These are phyloP conservation scores for Notospermus geniculatus DNA, from an alignment of 1,140 invertebrate species.

Conservation along the genomic window DNA sequence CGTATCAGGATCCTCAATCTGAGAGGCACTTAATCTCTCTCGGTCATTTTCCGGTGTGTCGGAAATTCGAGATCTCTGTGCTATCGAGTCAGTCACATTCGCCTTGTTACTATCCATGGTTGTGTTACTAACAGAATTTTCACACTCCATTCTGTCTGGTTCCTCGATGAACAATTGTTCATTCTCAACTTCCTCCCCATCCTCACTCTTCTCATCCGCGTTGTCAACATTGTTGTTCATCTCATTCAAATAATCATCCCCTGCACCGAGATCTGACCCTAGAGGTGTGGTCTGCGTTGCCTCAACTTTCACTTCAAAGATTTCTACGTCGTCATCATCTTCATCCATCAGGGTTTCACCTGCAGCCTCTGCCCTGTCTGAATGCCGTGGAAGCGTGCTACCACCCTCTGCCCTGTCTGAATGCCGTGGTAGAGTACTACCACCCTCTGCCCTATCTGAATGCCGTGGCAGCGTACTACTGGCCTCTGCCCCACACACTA, in stretches of 20 bases:
- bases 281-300: background rate
- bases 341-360: no score
- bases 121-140: slow-evolving; percentile 35
- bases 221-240: slow-evolving; percentile 1
- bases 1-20: slow-evolving; percentile 3
- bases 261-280: no score
- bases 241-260: no score
- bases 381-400: no score
- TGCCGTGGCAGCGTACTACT: background rate
- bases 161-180: background rate
- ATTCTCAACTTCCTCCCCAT: background rate
- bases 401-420: no score
- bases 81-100: slow-evolving; percentile 36
- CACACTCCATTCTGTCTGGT: slow-evolving; percentile 13
- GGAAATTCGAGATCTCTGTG: slow-evolving; percentile 30
- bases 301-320: slow-evolving; percentile 3
- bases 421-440: no score
- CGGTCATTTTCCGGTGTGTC: slow-evolving; percentile 25
- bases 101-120: slow-evolving; percentile 39
- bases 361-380: no score
- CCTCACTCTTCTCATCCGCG: background rate
- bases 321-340: background rate
- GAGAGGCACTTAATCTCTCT: slow-evolving; percentile 13
- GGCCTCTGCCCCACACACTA: background rate
- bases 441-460: background rate